Evolutionary conservation across 2,113 vertebrate genomes (phyloP).

Genomic region (Zosterops lateralis): DNA sequence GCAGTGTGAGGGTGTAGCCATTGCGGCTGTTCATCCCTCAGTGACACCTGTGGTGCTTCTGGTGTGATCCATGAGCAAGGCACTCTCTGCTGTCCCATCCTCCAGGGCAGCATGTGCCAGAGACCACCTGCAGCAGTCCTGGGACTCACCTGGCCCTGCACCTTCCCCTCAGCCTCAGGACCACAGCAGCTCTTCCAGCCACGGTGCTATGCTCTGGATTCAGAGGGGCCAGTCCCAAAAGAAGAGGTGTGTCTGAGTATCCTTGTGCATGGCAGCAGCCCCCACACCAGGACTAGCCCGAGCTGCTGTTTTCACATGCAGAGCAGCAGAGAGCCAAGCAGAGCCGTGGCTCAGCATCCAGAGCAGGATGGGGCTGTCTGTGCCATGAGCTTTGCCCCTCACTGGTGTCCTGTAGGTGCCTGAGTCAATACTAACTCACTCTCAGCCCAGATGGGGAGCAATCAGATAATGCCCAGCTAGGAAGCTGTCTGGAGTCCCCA

Average conservation of each 20-base stretch:
- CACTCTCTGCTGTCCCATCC: not conserved
- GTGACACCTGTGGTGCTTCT: not conserved
- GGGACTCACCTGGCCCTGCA: not conserved
- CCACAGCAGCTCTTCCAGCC: not conserved
- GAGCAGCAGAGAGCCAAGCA: not conserved
- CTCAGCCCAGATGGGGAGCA: not conserved
- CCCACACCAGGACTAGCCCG: not conserved
- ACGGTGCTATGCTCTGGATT: fast-evolving
- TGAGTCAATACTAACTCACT: not conserved
- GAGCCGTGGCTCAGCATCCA: not conserved
- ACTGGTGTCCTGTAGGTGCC: not conserved
- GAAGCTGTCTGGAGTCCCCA: not conserved
- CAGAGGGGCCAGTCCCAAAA: not conserved
- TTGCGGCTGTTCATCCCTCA: not conserved
- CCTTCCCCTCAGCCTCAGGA: not conserved
- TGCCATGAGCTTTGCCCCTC: not conserved
- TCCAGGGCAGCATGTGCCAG: fast-evolving
- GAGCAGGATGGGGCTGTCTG: not conserved
- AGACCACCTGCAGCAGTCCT: not conserved
- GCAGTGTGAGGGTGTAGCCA: fast-evolving
- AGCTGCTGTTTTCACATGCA: not conserved
- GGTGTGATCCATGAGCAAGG: fast-evolving
- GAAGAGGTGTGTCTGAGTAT: fast-evolving
- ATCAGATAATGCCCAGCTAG: not conserved
- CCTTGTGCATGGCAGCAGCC: fast-evolving